phyloP scores from a whole-genome alignment of 1,140 invertebrate genomes.

The Caenorhabditis elegans region WBcel235 BX284605.5:16364001-16364500 shows the following conservation, averaged over 20 bases:
- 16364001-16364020: no score
- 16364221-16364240: conserved; percentile 64
- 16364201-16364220: conserved; percentile 63
- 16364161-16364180: conserved; percentile 70
- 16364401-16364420: no score
- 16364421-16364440: no score
- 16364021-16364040: not conserved
- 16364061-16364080: conserved; percentile 70
- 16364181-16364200: conserved; percentile 65
- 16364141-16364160: conserved; percentile 72
- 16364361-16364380: no score
- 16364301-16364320: not conserved
- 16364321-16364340: conserved; percentile 4
- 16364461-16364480: no score
- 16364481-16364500: no score
- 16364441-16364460: no score
- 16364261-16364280: conserved; percentile 55
- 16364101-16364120: conserved; percentile 71
- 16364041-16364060: conserved; percentile 66
- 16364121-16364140: conserved; percentile 71
- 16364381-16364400: no score
- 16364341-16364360: no score
- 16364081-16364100: conserved; percentile 70
- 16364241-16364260: conserved; percentile 60
- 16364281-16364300: conserved; percentile 7